These are phyloP conservation scores for Calameuta idolon DNA, from an alignment of 2,888 invertebrate species.

Conservation along the genomic window DNA sequence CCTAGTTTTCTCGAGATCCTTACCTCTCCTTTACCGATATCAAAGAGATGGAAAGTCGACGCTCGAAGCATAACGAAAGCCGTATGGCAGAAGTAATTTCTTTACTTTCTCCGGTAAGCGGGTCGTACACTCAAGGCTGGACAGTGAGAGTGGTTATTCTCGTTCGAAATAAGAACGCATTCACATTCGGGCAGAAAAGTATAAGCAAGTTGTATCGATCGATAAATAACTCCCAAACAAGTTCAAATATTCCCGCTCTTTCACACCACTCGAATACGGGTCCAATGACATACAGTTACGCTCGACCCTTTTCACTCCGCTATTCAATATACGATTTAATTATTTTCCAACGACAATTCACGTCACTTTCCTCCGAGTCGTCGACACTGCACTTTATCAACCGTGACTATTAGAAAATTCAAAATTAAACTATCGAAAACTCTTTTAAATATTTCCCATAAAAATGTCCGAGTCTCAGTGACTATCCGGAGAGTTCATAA, in stretches of 20 bases:
- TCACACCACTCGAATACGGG: not conserved
- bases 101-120: slow-evolving; percentile 47
- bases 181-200: not conserved
- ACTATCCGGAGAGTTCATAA: not conserved
- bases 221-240: not conserved
- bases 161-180: slow-evolving; percentile 7
- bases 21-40: not conserved
- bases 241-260: not conserved
- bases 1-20: not conserved
- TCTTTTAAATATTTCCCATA: not conserved
- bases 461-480: not conserved
- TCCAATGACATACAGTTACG: not conserved
- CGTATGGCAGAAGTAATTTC: slow-evolving; percentile 33
- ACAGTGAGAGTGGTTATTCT: slow-evolving; percentile 53
- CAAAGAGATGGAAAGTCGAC: not conserved
- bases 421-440: not conserved
- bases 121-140: slow-evolving; percentile 13
- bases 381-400: not conserved
- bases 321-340: not conserved
- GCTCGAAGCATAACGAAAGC: not conserved
- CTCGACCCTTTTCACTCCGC: not conserved
- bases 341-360: not conserved
- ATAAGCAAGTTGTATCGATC: not conserved
- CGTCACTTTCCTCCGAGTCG: too few relatives aligned
- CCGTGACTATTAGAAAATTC: not conserved